phyloP scores from a whole-genome alignment of 2,113 vertebrate genomes.

The Actenoides hombroni region DNA sequence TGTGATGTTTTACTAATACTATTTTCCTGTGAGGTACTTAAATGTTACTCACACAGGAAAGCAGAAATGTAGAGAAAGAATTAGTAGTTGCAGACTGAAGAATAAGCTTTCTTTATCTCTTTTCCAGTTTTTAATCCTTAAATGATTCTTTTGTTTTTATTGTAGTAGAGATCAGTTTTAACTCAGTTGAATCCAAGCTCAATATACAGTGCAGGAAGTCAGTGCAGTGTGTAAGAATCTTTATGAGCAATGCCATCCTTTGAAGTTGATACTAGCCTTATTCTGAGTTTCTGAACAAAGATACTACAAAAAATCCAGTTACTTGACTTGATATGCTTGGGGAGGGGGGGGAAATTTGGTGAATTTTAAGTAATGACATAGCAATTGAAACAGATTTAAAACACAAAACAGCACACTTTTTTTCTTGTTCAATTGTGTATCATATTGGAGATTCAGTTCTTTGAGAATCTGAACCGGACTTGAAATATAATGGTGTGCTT shows the following conservation, averaged over 20 bases:
- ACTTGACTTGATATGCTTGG: background rate
- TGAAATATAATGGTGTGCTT: conserved; percentile 55
- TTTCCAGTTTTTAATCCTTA: background rate
- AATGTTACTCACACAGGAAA: background rate
- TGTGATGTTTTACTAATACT: background rate
- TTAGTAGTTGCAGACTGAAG: background rate
- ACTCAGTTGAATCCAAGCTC: background rate
- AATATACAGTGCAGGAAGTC: background rate
- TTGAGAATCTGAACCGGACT: conserved; percentile 30
- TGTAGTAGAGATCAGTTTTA: background rate
- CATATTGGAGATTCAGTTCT: background rate
- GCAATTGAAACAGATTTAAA: background rate
- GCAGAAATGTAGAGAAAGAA: background rate
- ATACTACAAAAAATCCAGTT: background rate
- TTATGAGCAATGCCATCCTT: background rate
- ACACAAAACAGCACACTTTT: background rate
- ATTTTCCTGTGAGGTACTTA: background rate
- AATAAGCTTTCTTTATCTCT: background rate
- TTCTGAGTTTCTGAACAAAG: background rate
- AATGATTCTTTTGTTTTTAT: background rate
- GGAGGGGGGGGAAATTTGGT: background rate
- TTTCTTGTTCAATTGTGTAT: background rate
- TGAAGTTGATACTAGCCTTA: background rate
- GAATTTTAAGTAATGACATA: background rate
- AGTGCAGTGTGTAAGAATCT: background rate